These are phyloP conservation scores for Meiosimyza platycephala DNA, from an alignment of 2,888 invertebrate genomes.

Conservation along the genomic window DNA sequence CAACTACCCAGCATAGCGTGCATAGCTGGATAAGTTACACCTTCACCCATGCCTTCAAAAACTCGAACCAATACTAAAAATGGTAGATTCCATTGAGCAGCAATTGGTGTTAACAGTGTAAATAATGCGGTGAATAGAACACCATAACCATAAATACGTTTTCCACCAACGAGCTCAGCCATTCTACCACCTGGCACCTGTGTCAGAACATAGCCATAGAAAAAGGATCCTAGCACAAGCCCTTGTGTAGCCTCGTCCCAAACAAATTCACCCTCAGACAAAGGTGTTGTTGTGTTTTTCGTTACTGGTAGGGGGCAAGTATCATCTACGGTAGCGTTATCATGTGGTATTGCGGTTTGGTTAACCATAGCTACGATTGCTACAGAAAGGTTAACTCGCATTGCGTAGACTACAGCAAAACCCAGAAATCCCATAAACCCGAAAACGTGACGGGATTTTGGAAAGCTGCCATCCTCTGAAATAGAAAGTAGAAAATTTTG, in stretches of 20 bases:
- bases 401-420: slow-evolving; percentile 89
- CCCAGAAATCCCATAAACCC: slow-evolving; percentile 89
- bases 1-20: slow-evolving; percentile 92
- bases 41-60: slow-evolving; percentile 87
- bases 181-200: slow-evolving; percentile 84
- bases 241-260: slow-evolving; percentile 86
- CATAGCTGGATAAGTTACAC: slow-evolving; percentile 94
- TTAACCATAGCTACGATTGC: slow-evolving; percentile 97
- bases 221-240: slow-evolving; percentile 84
- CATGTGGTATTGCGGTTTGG: slow-evolving; percentile 73
- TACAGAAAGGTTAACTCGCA: slow-evolving; percentile 91
- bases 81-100: slow-evolving; percentile 74
- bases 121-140: slow-evolving; percentile 84
- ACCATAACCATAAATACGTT: slow-evolving; percentile 84
- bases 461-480: slow-evolving; percentile 52
- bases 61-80: slow-evolving; percentile 81
- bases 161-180: slow-evolving; percentile 90
- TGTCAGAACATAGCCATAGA: slow-evolving; percentile 85
- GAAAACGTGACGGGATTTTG: slow-evolving; percentile 79
- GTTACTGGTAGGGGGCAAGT: slow-evolving; percentile 70
- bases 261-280: slow-evolving; percentile 74
- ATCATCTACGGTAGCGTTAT: slow-evolving; percentile 71
- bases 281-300: slow-evolving; percentile 43
- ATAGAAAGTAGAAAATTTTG: background rate
- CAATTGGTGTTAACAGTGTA: slow-evolving; percentile 85